Evolutionary conservation across 2,888 invertebrate genomes (phyloP).

Genomic region (Cyclophora albipunctata): DNA sequence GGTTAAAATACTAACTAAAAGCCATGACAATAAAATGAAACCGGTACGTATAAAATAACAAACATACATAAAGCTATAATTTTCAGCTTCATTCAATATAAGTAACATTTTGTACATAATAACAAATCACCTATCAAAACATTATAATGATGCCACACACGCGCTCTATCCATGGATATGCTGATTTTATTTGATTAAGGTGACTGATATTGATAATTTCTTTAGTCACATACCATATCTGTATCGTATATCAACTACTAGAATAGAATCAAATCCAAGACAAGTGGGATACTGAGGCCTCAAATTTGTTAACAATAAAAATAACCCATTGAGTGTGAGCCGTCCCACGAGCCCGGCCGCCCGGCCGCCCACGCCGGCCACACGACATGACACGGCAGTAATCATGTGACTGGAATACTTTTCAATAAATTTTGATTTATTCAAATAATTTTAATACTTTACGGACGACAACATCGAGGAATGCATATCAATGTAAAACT

Average conservation of each 20-base stretch:
- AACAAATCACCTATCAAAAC: not conserved
- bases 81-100: not conserved
- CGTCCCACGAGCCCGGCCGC: slow-evolving; percentile 35
- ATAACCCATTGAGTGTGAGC: slow-evolving; percentile 26
- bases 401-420: slow-evolving; percentile 43
- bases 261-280: slow-evolving; percentile 10
- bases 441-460: slow-evolving; percentile 37
- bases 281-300: slow-evolving; percentile 22
- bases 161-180: slow-evolving; percentile 6
- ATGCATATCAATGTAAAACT: slow-evolving; percentile 17
- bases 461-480: slow-evolving; percentile 20
- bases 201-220: slow-evolving; percentile 18
- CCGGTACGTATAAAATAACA: no score
- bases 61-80: not conserved
- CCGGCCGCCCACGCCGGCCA: slow-evolving; percentile 38
- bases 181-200: slow-evolving; percentile 13
- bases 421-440: slow-evolving; percentile 49
- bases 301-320: slow-evolving; percentile 41
- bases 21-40: no score
- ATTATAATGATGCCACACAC: slow-evolving; percentile 2
- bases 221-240: slow-evolving; percentile 12
- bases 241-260: slow-evolving; percentile 9
- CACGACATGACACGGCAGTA: slow-evolving; percentile 45
- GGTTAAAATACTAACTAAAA: no score
- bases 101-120: no score